Evolutionary conservation across 1,140 invertebrate species (phyloP).

Genomic region (Aplysia californica): DNA sequence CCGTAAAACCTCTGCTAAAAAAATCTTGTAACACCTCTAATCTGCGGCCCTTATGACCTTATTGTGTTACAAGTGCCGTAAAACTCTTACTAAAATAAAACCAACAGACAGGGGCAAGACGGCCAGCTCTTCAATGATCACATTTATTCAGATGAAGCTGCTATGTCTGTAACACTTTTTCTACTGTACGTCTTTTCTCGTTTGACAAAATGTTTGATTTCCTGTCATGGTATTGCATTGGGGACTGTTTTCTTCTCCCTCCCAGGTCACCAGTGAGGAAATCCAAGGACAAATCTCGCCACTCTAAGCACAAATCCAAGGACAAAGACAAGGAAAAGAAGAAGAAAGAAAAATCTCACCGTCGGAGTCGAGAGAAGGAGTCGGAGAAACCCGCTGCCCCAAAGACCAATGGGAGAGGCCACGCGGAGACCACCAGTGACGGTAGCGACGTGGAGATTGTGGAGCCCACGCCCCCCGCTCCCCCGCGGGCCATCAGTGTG

Average conservation of each 20-base stretch:
- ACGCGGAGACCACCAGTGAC: conserved; percentile 1
- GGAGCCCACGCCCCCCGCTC: neutral
- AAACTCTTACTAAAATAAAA: too few relatives aligned
- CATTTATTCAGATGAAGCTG: too few relatives aligned
- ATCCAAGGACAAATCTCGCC: conserved; percentile 35
- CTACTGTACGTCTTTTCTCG: neutral
- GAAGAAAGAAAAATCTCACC: conserved; percentile 30
- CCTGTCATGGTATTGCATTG: neutral
- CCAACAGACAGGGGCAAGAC: too few relatives aligned
- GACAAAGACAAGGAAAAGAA: conserved; percentile 23
- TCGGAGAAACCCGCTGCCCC: neutral
- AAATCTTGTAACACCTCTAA: too few relatives aligned
- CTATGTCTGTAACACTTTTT: neutral
- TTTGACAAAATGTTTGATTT: neutral
- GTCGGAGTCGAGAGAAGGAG: conserved; percentile 4
- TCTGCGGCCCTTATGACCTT: too few relatives aligned
- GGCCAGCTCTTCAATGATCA: too few relatives aligned
- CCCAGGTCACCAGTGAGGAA: conserved; percentile 16
- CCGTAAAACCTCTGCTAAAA: too few relatives aligned
- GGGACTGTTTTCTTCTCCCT: neutral
- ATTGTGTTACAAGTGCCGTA: too few relatives aligned
- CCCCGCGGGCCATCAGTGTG: neutral
- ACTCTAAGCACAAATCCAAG: conserved; percentile 29
- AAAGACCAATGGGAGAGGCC: too few relatives aligned
- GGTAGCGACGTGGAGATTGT: conserved; percentile 7